Conservation (phyloP, 1,140 invertebrate genomes). For the Drosophila nigromelanica region DNA sequence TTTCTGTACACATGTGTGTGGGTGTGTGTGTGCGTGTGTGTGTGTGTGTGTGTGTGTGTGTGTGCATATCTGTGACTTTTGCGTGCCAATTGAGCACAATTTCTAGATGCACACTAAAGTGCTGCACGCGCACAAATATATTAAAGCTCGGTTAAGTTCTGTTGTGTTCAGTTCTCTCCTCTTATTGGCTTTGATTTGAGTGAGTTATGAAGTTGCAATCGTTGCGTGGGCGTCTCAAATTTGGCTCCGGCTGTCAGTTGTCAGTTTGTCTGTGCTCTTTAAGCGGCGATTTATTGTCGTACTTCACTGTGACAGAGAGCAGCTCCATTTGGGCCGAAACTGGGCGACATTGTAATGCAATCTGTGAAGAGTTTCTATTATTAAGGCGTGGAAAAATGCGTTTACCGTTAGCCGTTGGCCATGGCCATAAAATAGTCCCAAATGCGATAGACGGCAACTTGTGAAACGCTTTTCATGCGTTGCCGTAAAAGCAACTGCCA, state of each 20-base stretch:
- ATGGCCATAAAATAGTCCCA: conserved; percentile 51
- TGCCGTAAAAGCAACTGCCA: conserved; percentile 76
- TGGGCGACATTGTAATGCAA: conserved; percentile 51
- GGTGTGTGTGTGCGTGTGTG: conserved; percentile 29
- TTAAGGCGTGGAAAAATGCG: conserved; percentile 52
- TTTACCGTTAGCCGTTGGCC: conserved; percentile 63
- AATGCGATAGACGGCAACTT: conserved; percentile 42
- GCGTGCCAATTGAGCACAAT: conserved; percentile 77
- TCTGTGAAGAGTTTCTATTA: conserved; percentile 62
- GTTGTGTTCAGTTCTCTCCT: conserved; percentile 16
- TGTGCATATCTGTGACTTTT: conserved; percentile 44
- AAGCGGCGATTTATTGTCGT: conserved; percentile 72
- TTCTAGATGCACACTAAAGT: conserved; percentile 56
- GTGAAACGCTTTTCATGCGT: conserved; percentile 48
- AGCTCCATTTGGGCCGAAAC: conserved; percentile 1
- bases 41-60: conserved; percentile 22
- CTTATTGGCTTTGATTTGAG: conserved; percentile 47
- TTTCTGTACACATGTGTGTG: background rate
- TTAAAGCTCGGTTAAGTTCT: conserved; percentile 43
- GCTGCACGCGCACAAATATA: background rate
- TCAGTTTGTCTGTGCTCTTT: conserved; percentile 22
- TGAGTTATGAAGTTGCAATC: conserved; percentile 74
- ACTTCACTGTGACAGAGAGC: conserved; percentile 45
- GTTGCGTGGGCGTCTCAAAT: conserved; percentile 62
- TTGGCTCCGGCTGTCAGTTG: conserved; percentile 5